Conservation (phyloP, 2,797 vertebrate genomes). For the Danio choprae region DNA sequence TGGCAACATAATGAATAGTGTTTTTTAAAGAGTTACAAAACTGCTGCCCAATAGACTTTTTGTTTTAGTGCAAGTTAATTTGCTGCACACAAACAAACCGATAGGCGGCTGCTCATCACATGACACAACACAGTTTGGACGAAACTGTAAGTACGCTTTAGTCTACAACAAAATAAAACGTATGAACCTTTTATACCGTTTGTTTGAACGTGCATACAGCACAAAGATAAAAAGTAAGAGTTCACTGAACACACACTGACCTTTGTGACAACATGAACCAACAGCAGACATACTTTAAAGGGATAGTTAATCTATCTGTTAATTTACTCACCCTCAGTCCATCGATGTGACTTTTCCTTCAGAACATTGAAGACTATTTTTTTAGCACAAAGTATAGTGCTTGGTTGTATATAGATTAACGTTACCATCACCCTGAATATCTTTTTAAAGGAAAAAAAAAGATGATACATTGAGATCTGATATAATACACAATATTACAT, state of each 20-base stretch:
- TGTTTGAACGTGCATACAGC: background rate
- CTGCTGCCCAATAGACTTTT: background rate
- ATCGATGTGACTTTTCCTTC: no score
- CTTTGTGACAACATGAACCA: background rate
- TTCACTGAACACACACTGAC: background rate
- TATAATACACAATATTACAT: no score
- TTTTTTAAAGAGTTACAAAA: conserved; percentile 5
- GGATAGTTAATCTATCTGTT: no score
- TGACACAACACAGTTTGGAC: conserved; percentile 19
- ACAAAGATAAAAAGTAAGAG: background rate
- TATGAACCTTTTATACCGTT: background rate
- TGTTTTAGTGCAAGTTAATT: background rate
- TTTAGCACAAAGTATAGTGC: no score
- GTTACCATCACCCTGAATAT: no score
- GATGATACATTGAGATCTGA: no score
- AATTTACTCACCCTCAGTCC: no score
- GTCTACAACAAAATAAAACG: no score
- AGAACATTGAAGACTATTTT: no score
- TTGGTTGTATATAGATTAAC: no score
- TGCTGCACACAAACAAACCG: background rate
- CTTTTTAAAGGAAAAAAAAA: no score
- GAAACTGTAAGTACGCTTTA: background rate
- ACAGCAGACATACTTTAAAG: background rate
- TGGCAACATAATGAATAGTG: background rate
- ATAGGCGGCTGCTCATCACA: conserved; percentile 46